Base-by-base conservation (phyloP, 2,888 invertebrate genomes). In the Cheilosia pagana region DNA sequence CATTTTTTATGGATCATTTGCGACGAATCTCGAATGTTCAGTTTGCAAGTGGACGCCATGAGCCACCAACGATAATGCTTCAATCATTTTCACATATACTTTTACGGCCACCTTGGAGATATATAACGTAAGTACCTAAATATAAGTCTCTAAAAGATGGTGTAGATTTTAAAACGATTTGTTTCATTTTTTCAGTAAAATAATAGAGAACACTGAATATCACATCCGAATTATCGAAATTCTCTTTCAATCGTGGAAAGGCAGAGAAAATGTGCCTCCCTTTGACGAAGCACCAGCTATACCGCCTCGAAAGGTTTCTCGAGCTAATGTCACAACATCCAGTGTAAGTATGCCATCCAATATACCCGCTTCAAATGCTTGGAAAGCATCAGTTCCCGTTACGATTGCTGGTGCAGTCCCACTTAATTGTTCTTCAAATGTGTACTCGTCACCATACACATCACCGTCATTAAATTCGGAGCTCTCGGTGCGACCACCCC, bases 1-100 rank as follows among this genome's bases (percentile, higher is more conserved):
- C 92, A 87, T 95, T 93, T 90, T 92, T 96, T 87, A 94, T 96
- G 94, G 93, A 93, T 57, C 96, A 96, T 90, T 93, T 96, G 88
- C 94, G 95, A 88, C 93, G 95, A n/a, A 93, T 96, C 71, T 95
- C 95, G 89, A 93, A 94, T 88, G 92, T 95, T 90, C 95, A 95
- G 91, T 93, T 94, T 88, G 92, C 93, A 10, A 92, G 95, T 72
- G 95, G 94, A 21, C 93, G 93, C 88, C 93, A 93, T 59, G 95
- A 95, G 88, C 94, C 95, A 5, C 95, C 95, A 6, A 94, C 94
- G 19, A 93, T 94, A 81, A 93, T 96, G 65, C 93, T 95, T 60
- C 95, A 95, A 92, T 95, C 94, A 55, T 93, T 96, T 88, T 95
- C 95, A 91, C 95, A 95, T 89, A 94, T 96, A 87, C 93, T 96